phyloP scores from a whole-genome alignment of 2,113 vertebrate genomes.

The Notiomystis cincta region DNA sequence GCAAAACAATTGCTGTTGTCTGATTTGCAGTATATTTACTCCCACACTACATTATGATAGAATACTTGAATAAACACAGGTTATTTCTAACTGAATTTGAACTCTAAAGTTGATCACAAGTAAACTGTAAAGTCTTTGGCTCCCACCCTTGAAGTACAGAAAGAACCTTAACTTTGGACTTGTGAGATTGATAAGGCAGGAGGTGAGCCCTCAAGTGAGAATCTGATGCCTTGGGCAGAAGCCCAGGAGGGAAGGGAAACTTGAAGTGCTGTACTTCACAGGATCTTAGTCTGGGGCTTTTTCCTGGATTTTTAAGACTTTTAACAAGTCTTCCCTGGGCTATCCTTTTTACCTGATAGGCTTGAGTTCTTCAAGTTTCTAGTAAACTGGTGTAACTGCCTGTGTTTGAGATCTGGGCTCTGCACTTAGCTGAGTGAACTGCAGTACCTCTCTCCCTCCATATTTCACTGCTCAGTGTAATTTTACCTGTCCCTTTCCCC shows the following conservation, averaged over 20 bases:
- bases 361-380: background rate
- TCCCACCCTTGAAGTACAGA: background rate
- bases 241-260: background rate
- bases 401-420: background rate
- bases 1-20: conserved; percentile 52
- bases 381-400: background rate
- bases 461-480: background rate
- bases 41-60: background rate
- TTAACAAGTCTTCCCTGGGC: background rate
- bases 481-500: background rate
- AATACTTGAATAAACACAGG: background rate
- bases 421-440: background rate
- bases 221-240: background rate
- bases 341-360: background rate
- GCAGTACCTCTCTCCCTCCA: background rate
- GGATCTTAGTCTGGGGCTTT: background rate
- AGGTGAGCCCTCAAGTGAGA: background rate
- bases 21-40: background rate
- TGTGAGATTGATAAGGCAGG: background rate
- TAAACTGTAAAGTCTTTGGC: background rate
- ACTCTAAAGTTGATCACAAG: background rate
- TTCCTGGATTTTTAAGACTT: background rate
- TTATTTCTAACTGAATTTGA: background rate
- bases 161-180: background rate
- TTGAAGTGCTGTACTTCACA: background rate